Percentiles rank a stretch among this genome's conserved stretches.
phyloP scores from a whole-genome alignment of 2,797 vertebrate genomes.

The Mus caroli region DNA sequence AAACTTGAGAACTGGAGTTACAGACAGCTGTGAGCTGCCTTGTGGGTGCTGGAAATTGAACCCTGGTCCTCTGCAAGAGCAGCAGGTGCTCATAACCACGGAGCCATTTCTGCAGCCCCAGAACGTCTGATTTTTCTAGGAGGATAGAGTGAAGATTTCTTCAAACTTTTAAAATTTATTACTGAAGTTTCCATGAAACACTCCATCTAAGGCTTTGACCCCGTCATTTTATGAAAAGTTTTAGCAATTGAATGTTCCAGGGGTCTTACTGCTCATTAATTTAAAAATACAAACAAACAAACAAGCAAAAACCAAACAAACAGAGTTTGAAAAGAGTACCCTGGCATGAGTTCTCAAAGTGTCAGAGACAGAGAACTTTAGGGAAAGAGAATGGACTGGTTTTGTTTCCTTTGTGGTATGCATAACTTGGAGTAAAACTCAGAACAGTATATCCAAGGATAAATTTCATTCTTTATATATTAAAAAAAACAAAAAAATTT shows the following conservation, averaged over 20 bases:
- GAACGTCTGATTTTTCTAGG: background rate
- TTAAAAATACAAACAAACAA: background rate
- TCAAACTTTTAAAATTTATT: background rate
- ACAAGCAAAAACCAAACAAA: background rate
- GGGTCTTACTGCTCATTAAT: background rate
- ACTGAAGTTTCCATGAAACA: background rate
- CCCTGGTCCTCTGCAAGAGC: background rate
- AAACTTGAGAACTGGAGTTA: background rate
- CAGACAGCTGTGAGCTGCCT: background rate
- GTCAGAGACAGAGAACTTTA: background rate
- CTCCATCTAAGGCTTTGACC: background rate
- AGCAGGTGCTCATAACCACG: background rate
- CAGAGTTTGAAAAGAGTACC: background rate
- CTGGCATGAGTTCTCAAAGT: background rate
- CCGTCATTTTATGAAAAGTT: background rate
- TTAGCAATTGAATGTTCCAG: background rate
- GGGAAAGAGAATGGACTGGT: background rate
- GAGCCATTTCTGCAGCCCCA: background rate
- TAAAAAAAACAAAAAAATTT: conserved; percentile 15
- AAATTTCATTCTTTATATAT: background rate
- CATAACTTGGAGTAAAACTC: background rate
- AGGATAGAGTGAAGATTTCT: background rate
- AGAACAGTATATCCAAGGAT: background rate
- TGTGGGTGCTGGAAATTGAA: background rate
- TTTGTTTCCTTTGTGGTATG: background rate